These are phyloP conservation scores for Ceyx cyanopectus DNA, from an alignment of 2,113 vertebrate genomes.

Conservation along the genomic window DNA sequence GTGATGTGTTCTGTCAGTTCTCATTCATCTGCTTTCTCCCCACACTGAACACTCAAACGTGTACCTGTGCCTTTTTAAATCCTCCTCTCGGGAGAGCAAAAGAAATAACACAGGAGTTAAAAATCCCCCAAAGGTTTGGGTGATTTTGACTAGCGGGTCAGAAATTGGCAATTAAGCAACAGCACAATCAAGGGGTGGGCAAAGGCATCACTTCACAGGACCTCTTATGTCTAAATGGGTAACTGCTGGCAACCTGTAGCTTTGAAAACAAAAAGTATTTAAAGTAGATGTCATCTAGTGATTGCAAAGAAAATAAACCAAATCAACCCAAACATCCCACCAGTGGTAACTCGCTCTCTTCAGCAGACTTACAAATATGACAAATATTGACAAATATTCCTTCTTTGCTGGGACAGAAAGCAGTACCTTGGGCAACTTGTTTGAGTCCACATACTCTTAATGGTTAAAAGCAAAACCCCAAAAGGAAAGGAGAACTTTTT, in stretches of 20 bases:
- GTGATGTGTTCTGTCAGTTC: constrained; percentile 28
- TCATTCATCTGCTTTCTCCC: constrained; percentile 20
- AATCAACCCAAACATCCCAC: background rate
- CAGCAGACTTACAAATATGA: background rate
- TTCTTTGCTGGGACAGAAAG: background rate
- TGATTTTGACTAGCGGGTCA: background rate
- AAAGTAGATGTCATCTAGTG: background rate
- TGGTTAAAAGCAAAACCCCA: background rate
- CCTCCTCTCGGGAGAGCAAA: background rate
- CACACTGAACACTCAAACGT: background rate
- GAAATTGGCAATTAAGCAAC: background rate
- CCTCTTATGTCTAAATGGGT: background rate
- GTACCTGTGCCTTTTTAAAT: background rate
- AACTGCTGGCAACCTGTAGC: background rate
- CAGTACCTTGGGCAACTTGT: background rate
- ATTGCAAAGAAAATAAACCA: background rate
- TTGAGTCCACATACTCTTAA: background rate
- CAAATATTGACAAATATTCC: background rate
- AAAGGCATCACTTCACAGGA: background rate
- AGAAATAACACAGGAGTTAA: background rate
- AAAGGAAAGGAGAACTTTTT: background rate
- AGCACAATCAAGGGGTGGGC: background rate
- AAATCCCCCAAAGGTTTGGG: background rate
- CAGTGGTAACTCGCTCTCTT: background rate
- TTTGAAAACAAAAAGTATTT: background rate